These are phyloP conservation scores for Portunus trituberculatus DNA, from an alignment of 1,140 invertebrate genomes.

Conservation along the genomic window DNA sequence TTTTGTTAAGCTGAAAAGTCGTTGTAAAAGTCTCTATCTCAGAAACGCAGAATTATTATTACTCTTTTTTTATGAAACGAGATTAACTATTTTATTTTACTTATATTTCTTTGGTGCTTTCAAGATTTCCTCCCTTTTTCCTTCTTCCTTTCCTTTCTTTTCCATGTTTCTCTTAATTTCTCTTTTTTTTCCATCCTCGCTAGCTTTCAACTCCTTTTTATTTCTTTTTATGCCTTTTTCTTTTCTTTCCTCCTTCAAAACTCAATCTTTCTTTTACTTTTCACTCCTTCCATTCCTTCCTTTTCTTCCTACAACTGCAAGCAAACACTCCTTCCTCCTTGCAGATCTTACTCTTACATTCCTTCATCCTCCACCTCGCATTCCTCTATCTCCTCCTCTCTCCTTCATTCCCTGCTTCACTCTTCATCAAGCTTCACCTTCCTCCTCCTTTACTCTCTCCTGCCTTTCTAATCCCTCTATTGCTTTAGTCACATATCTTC, in stretches of 20 bases:
- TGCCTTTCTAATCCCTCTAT: background rate
- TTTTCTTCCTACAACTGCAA: background rate
- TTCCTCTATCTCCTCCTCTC: background rate
- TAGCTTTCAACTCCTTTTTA: background rate
- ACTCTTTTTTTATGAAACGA: too few species aligned
- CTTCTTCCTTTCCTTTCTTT: too few species aligned
- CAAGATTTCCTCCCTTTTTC: background rate
- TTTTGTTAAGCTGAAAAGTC: background rate
- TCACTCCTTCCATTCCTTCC: background rate
- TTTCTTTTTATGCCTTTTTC: background rate
- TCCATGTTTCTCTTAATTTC: background rate
- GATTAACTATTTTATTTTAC: background rate
- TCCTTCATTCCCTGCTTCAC: background rate
- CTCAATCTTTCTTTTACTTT: background rate
- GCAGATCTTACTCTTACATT: background rate
- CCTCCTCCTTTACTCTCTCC: background rate
- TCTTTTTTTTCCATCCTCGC: background rate
- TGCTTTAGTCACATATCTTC: background rate
- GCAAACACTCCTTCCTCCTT: background rate
- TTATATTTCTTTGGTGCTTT: background rate
- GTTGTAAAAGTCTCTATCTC: background rate
- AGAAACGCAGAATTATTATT: too few species aligned
- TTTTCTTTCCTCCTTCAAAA: background rate
- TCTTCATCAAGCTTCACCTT: background rate
- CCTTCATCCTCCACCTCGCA: background rate